Conservation (phyloP, 2,797 vertebrate genomes). For the Vespertilio murinus region DNA sequence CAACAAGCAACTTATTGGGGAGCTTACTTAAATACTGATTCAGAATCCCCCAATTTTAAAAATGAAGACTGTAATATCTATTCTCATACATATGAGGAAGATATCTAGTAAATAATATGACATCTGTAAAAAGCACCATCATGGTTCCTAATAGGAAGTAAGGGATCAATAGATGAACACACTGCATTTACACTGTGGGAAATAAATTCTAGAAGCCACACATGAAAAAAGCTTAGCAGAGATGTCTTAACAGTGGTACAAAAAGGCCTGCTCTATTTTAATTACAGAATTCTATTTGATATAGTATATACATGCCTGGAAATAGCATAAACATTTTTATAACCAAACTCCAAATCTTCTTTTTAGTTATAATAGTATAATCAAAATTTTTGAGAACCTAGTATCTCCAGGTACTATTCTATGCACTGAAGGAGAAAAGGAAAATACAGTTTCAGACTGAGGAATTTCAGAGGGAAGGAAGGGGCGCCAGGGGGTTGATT, state of each 20-base stretch:
- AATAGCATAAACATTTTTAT: not conserved
- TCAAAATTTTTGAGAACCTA: not conserved
- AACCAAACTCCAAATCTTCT: not conserved
- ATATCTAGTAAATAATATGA: not conserved
- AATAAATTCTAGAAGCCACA: constrained; percentile 24
- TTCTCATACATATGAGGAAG: not conserved
- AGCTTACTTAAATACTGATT: constrained; percentile 47
- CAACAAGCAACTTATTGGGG: not conserved
- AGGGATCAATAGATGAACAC: not conserved
- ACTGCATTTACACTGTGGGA: not conserved
- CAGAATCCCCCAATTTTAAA: constrained; percentile 3
- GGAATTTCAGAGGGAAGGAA: too few species aligned
- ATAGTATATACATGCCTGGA: not conserved
- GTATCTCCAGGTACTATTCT: not conserved
- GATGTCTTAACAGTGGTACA: not conserved
- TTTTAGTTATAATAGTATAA: not conserved
- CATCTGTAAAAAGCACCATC: not conserved
- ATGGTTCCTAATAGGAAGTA: not conserved
- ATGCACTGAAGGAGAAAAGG: not conserved
- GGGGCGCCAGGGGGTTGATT: too few species aligned
- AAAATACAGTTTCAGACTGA: not conserved
- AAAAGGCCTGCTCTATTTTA: not conserved
- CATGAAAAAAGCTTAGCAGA: constrained; percentile 6
- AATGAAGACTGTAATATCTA: not conserved
- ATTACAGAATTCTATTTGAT: constrained; percentile 11